Percentiles rank a stretch among this genome's conserved stretches.
phyloP scores from a whole-genome alignment of 2,113 vertebrate species.

The Elephantulus edwardii region DNA sequence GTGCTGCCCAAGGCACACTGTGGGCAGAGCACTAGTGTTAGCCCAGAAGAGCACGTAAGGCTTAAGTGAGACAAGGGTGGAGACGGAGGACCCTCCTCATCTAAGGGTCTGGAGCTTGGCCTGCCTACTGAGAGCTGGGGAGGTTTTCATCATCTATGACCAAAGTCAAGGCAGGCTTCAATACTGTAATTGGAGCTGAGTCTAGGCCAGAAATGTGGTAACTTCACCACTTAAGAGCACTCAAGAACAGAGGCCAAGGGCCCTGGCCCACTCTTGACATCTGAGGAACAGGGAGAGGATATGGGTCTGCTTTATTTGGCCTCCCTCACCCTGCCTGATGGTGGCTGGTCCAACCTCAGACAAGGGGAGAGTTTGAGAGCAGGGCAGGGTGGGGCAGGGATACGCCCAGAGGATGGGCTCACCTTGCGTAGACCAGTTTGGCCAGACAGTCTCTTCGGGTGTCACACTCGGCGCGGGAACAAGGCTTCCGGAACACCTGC shows the following conservation, averaged over 20 bases:
- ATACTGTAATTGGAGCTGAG: background rate
- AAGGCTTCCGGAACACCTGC: slow-evolving; percentile 91
- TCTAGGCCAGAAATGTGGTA: slow-evolving; percentile 25
- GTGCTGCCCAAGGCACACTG: background rate
- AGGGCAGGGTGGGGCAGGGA: background rate
- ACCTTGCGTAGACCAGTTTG: slow-evolving; percentile 93
- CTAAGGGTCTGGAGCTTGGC: background rate
- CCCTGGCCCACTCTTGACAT: background rate
- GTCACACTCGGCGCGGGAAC: slow-evolving; percentile 89
- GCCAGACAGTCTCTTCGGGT: slow-evolving; percentile 95
- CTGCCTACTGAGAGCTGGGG: background rate
- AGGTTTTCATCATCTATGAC: background rate
- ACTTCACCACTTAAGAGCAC: background rate
- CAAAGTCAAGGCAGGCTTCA: slow-evolving; percentile 12
- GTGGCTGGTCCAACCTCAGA: slow-evolving; percentile 20
- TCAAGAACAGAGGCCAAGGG: background rate
- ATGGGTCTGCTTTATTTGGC: background rate
- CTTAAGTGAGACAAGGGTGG: background rate
- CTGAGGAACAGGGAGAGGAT: background rate
- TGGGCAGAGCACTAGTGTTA: background rate
- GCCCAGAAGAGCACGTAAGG: background rate
- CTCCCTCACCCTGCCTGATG: background rate
- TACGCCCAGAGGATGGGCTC: slow-evolving; percentile 53
- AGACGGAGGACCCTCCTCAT: background rate
- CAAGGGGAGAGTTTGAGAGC: background rate